A percentile compares a stretch with the other conserved stretches of the same genome.
These are phyloP conservation scores for Sebastes dallii DNA, from an alignment of 2,797 vertebrate genomes.

Conservation along the genomic window DNA sequence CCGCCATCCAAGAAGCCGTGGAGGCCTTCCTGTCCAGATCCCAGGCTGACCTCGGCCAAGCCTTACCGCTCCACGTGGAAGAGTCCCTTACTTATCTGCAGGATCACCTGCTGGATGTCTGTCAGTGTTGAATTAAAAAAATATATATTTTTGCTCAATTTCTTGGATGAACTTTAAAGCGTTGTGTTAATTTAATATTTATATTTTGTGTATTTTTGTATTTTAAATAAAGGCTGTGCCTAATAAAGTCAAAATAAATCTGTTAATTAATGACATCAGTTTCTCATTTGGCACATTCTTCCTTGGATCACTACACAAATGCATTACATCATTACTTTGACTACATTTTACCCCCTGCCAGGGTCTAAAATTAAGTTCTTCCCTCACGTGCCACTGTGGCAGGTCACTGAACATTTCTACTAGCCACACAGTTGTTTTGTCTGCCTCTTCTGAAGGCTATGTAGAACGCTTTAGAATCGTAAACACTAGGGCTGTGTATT, in stretches of 20 bases:
- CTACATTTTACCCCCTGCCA: background rate
- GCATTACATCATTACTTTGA: too few species aligned
- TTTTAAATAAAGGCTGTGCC: background rate
- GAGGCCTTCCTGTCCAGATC: constrained; percentile 80
- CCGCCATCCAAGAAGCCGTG: constrained; percentile 78
- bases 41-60: constrained; percentile 74
- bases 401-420: too few species aligned
- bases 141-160: background rate
- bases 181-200: constrained; percentile 15
- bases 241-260: too few species aligned
- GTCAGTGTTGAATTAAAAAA: constrained; percentile 54
- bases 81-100: constrained; percentile 84
- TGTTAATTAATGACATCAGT: too few species aligned
- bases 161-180: background rate
- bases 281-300: too few species aligned
- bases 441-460: too few species aligned
- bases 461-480: too few species aligned
- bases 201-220: background rate
- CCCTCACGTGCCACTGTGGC: too few species aligned
- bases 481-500: too few species aligned
- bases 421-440: too few species aligned
- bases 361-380: too few species aligned
- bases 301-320: too few species aligned
- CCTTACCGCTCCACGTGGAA: constrained; percentile 80
- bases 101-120: constrained; percentile 76